These are phyloP conservation scores for Atopsyche davidsoni DNA, from an alignment of 1,140 invertebrate genomes.

Conservation along the genomic window DNA sequence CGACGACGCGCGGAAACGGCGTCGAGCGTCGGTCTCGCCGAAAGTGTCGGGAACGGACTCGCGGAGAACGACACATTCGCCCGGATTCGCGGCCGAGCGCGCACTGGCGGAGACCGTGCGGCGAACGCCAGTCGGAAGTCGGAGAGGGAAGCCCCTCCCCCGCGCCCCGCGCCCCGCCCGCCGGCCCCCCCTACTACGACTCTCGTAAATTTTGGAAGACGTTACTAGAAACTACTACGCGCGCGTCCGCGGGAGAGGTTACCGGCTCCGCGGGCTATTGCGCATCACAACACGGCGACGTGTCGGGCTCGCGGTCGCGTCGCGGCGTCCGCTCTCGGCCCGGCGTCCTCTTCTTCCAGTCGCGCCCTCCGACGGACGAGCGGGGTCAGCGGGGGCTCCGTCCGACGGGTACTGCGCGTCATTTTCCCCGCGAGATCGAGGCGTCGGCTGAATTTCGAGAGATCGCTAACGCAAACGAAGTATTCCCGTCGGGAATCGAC, in stretches of 20 bases:
- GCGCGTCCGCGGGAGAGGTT: conserved; percentile 11
- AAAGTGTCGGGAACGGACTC: not conserved
- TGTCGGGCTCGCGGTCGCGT: not conserved
- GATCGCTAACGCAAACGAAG: too few species aligned
- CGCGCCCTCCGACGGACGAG: not conserved
- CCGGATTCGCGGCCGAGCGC: conserved; percentile 21
- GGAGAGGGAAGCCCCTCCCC: conserved; percentile 28
- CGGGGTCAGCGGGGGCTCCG: too few species aligned
- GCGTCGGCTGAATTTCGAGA: too few species aligned
- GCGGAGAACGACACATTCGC: conserved; percentile 18
- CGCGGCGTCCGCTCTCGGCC: not conserved
- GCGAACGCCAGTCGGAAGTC: conserved; percentile 11
- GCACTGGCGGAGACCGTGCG: conserved; percentile 8
- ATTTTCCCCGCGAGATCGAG: too few species aligned
- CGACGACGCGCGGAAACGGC: not conserved
- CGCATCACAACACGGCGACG: not conserved
- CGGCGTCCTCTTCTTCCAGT: not conserved
- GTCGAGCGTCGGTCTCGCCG: not conserved
- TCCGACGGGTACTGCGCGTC: too few species aligned
- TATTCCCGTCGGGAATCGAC: too few species aligned
- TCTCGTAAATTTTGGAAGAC: conserved; percentile 25
- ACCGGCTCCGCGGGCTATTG: too few species aligned
- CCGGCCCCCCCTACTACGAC: conserved; percentile 17
- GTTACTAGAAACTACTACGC: conserved; percentile 27
- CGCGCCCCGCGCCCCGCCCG: conserved; percentile 4